These are phyloP conservation scores for Serripes groenlandicus DNA, from an alignment of 2,888 invertebrate species.

Conservation along the genomic window DNA sequence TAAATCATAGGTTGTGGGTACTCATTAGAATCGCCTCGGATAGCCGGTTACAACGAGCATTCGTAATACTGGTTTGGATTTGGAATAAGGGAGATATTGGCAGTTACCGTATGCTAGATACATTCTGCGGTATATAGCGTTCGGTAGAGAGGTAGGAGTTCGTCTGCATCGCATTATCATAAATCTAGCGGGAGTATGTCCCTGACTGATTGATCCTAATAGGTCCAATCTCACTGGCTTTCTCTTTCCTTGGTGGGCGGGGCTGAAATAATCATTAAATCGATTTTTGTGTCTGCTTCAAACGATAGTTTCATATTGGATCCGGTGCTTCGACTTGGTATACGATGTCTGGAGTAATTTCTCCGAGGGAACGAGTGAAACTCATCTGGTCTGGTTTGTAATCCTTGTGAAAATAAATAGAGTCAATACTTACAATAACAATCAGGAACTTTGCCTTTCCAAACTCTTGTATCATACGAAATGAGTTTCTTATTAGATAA, in stretches of 20 bases:
- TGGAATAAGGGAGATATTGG: no score
- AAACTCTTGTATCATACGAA: no score
- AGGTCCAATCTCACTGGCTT: constrained; percentile 40
- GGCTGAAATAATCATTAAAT: constrained; percentile 40
- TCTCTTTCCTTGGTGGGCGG: constrained; percentile 34
- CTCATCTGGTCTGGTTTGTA: constrained; percentile 18
- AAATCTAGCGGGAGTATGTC: constrained; percentile 35
- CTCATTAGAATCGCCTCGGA: no score
- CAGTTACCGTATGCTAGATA: no score
- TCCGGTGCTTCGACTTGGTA: neutral
- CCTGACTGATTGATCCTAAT: constrained; percentile 17
- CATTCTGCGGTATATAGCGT: no score
- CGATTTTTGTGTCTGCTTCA: constrained; percentile 21
- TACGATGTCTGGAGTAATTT: constrained; percentile 13
- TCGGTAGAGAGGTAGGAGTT: no score
- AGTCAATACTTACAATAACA: constrained; percentile 18
- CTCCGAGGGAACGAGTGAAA: constrained; percentile 13
- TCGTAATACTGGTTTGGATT: no score
- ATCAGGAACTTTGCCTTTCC: no score
- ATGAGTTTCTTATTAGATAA: no score
- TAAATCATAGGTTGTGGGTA: no score
- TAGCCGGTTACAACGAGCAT: no score
- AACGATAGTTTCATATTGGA: constrained; percentile 14
- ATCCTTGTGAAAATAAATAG: constrained; percentile 15
- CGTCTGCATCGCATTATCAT: constrained; percentile 50